Evolutionary conservation across 2,888 invertebrate genomes (phyloP), one percentile per base, ranked within the genome.

Genomic region (Julus scanicus): DNA sequence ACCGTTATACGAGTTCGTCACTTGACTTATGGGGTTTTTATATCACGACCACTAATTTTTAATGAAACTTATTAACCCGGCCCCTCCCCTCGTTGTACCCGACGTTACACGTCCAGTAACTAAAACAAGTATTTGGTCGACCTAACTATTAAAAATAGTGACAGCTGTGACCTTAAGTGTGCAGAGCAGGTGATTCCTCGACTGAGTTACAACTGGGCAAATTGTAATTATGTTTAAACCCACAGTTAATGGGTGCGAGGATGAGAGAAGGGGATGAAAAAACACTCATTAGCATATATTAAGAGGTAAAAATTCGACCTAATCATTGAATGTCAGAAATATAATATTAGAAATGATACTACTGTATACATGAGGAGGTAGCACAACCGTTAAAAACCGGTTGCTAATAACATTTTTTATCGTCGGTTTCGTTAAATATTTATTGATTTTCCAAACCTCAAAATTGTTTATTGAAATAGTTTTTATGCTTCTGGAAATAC

Each of bases 91-190:
- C 13, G 9, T 13, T 53, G 53, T 53, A 13, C 53, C 53, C 53
- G 53, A 13, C 53, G 17, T 53, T 53, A 53, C 53, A 53, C 53
- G 53, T 53, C 53, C 53, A 9, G 53, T 53, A 15, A 53, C 53
- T 17, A 53, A 53, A 53, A 53, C 53, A 17, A 53, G 53, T 53
- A 53, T 53, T 53, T 53, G 53, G 53, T 53, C 53, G 53, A 53
- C 53, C 53, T 53, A 53, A 53, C 53, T 53, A 53, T 53, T 53
- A 53, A 53, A 53, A 53, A 53, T 53, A 53, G 53, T 53, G 53
- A 53, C 53, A 53, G 53, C 53, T 53, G 53, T 53, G 53, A 53
- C 53, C 53, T 53, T 53, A 53, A 53, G 53, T 53, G 53, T 53
- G 53, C 13, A 3, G 11, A 53, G 13, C 53, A 53, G 53, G 53